Evolutionary conservation across 2,113 vertebrate species (phyloP).

Genomic region (Crypturellus undulatus): DNA sequence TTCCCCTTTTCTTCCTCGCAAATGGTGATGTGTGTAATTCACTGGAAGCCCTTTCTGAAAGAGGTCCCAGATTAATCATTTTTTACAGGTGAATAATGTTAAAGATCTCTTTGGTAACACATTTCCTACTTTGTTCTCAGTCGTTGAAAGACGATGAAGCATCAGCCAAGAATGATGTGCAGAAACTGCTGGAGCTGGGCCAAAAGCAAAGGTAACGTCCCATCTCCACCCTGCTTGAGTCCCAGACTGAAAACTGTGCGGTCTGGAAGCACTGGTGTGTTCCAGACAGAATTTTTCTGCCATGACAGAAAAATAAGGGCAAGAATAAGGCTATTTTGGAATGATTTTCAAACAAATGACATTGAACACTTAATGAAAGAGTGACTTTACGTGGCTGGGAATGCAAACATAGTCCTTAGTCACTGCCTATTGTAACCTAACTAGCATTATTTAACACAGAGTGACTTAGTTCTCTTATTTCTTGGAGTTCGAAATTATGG

Average conservation of each 20-base stretch:
- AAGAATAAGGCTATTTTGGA: neutral
- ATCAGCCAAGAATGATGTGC: constrained; percentile 90
- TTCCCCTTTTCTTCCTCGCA: neutral
- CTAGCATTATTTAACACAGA: neutral
- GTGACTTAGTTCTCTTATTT: neutral
- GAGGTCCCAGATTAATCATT: neutral
- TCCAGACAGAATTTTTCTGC: neutral
- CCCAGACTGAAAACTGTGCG: neutral
- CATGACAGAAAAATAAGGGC: neutral
- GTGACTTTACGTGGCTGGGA: neutral
- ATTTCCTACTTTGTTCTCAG: constrained; percentile 75
- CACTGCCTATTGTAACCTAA: neutral
- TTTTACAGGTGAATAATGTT: neutral
- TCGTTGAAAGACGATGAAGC: constrained; percentile 91
- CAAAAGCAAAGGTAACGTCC: constrained; percentile 92
- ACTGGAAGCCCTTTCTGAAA: neutral
- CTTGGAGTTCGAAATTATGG: neutral
- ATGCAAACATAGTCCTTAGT: neutral
- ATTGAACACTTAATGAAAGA: neutral
- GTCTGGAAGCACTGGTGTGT: neutral
- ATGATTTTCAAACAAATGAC: neutral
- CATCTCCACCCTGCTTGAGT: neutral
- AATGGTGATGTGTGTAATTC: neutral
- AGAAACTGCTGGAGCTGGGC: constrained; percentile 93
- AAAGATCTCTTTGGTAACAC: constrained; percentile 21